Evolutionary conservation across 2,113 vertebrate species (phyloP).

Genomic region (Rhombomys opimus): DNA sequence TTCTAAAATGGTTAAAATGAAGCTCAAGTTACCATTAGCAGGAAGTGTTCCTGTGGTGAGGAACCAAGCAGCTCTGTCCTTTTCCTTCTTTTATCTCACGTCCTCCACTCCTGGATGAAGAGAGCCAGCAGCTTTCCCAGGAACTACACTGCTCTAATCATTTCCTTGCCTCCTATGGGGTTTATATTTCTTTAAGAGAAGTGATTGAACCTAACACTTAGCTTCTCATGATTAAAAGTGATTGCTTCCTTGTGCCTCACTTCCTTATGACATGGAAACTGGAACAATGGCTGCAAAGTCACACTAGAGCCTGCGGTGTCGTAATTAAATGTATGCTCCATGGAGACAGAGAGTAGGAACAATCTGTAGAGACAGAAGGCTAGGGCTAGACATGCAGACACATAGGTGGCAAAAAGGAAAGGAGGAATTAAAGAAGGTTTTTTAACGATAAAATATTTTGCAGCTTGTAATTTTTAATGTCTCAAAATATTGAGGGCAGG

Average conservation of each 20-base stretch:
- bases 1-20: not conserved
- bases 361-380: not conserved
- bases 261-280: not conserved
- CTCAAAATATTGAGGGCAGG: not conserved
- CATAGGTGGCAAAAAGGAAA: too few species aligned
- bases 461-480: not conserved
- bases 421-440: not conserved
- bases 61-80: not conserved
- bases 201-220: not conserved
- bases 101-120: not conserved
- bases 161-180: too few species aligned
- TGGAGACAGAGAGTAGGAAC: not conserved
- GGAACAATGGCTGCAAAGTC: not conserved
- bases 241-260: not conserved
- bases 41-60: not conserved
- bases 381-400: not conserved
- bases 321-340: not conserved
- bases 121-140: not conserved
- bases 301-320: not conserved
- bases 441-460: not conserved
- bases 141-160: not conserved
- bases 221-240: not conserved
- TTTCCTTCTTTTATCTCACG: accelerated
- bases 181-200: not conserved
- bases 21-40: not conserved